Evolutionary conservation across 2,113 vertebrate genomes (phyloP).

Genomic region (Nanorana parkeri): DNA sequence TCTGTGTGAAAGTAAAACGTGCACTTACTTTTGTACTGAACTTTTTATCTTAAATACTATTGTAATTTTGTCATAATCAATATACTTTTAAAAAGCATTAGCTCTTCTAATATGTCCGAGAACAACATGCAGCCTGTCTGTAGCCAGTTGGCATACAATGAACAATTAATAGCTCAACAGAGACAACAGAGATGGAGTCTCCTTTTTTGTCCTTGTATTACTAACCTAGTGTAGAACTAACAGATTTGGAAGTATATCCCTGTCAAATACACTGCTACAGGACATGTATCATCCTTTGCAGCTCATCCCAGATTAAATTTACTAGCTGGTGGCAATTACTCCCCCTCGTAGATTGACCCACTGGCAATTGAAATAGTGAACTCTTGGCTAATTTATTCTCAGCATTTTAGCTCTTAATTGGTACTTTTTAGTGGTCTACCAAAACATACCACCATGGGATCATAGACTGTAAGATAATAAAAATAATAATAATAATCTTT

Average conservation of each 20-base stretch:
- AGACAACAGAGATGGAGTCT: conserved; percentile 58
- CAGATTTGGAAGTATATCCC: conserved; percentile 72
- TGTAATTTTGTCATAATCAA: too few species aligned
- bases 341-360: conserved; percentile 69
- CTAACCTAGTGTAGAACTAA: conserved; percentile 69
- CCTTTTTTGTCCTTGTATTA: conserved; percentile 71
- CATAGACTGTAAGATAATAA: conserved; percentile 1
- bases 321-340: conserved; percentile 74
- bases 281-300: conserved; percentile 78
- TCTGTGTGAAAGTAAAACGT: too few species aligned
- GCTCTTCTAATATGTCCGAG: too few species aligned
- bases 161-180: too few species aligned
- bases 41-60: too few species aligned
- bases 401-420: conserved; percentile 65
- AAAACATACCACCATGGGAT: conserved; percentile 34
- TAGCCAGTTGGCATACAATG: too few species aligned
- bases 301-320: conserved; percentile 72
- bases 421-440: conserved; percentile 60
- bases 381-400: conserved; percentile 57
- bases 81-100: too few species aligned
- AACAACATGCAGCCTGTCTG: too few species aligned
- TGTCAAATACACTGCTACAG: conserved; percentile 74
- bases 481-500: conserved; percentile 52
- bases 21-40: too few species aligned
- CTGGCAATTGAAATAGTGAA: conserved; percentile 69